Conservation (phyloP, 2,888 invertebrate species). For the Meiosimyza decipiens region DNA sequence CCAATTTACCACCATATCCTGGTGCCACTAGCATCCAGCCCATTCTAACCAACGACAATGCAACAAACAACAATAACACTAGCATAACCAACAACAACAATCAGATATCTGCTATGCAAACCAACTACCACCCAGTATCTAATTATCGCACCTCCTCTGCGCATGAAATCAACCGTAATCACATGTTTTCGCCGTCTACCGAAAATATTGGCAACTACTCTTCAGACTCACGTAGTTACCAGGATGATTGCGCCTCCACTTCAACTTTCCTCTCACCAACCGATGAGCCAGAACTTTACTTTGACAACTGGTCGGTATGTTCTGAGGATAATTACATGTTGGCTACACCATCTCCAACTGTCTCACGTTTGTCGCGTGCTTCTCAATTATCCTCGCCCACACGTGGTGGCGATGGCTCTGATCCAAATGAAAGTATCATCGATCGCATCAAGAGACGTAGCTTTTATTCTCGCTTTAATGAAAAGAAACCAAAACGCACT, state of each 20-base stretch:
- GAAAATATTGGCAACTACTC: slow-evolving; percentile 66
- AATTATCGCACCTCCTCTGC: slow-evolving; percentile 60
- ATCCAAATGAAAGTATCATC: slow-evolving; percentile 78
- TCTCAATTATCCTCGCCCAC: slow-evolving; percentile 66
- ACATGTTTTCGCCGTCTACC: slow-evolving; percentile 61
- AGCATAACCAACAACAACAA: slow-evolving; percentile 53
- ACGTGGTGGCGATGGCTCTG: slow-evolving; percentile 60
- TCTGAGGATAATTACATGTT: slow-evolving; percentile 69
- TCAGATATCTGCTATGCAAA: slow-evolving; percentile 44
- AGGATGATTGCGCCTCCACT: slow-evolving; percentile 66
- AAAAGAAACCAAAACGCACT: slow-evolving; percentile 79
- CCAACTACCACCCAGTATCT: slow-evolving; percentile 18
- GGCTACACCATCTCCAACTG: slow-evolving; percentile 63
- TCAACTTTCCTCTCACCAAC: slow-evolving; percentile 71
- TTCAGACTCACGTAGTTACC: slow-evolving; percentile 64
- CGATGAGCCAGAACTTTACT: slow-evolving; percentile 70
- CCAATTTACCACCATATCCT: slow-evolving; percentile 57
- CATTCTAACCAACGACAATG: slow-evolving; percentile 48
- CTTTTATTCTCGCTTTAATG: slow-evolving; percentile 89
- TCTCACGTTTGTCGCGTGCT: slow-evolving; percentile 66
- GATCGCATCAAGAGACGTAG: slow-evolving; percentile 90
- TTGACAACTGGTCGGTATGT: slow-evolving; percentile 76
- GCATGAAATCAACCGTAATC: slow-evolving; percentile 64
- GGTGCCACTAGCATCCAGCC: slow-evolving; percentile 54
- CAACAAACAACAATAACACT: slow-evolving; percentile 51